Percentiles rank a stretch among this genome's conserved stretches.
Evolutionary conservation across 2,113 vertebrate species (phyloP).

Genomic region (Ceratotherium simum): DNA sequence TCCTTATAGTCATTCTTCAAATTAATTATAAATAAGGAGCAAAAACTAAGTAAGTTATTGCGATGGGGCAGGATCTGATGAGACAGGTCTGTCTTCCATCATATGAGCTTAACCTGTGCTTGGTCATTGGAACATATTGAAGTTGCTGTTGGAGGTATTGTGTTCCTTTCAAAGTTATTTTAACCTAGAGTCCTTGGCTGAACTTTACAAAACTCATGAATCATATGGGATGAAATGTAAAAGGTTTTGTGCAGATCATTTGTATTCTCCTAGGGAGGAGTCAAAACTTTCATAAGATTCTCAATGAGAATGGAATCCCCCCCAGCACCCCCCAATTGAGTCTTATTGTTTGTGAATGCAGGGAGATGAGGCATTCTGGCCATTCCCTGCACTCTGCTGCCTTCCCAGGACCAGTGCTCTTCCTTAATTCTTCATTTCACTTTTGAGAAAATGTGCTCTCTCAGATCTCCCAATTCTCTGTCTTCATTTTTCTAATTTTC

Average conservation of each 20-base stretch:
- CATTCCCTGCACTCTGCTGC: background rate
- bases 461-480: background rate
- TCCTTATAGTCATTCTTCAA: background rate
- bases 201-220: background rate
- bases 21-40: background rate
- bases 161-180: background rate
- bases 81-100: background rate
- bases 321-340: background rate
- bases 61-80: background rate
- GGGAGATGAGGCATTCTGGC: background rate
- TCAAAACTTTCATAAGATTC: background rate
- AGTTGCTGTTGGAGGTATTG: background rate
- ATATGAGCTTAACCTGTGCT: background rate
- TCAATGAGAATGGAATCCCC: background rate
- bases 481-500: background rate
- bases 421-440: background rate
- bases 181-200: background rate
- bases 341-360: background rate
- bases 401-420: background rate
- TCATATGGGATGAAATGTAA: background rate
- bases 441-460: background rate
- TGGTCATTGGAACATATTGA: background rate
- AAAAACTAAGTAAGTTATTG: background rate
- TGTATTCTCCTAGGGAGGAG: background rate
- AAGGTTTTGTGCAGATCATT: background rate